Percentiles rank a stretch among this genome's conserved stretches.
phyloP scores from a whole-genome alignment of 1,140 invertebrate genomes.

The Schlechtendalia chinensis region DNA sequence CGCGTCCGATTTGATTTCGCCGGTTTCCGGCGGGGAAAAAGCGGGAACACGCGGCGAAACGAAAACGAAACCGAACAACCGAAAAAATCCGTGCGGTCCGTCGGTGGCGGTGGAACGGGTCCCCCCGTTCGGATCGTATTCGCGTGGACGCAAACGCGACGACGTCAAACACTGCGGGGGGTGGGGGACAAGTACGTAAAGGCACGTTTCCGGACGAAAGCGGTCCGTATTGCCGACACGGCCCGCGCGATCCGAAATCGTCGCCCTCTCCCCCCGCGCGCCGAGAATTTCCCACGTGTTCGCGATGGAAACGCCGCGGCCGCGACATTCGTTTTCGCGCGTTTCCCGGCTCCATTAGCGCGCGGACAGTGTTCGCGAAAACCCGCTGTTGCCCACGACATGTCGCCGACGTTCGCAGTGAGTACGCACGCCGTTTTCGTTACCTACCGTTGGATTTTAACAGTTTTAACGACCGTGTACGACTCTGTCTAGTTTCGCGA shows the following conservation, averaged over 20 bases:
- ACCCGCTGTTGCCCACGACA: not conserved
- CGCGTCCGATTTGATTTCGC: not conserved
- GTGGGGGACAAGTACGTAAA: not conserved
- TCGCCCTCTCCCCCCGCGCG: not conserved
- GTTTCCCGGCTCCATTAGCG: slow-evolving; percentile 28
- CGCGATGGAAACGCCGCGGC: slow-evolving; percentile 11
- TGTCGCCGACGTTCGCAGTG: slow-evolving; percentile 27
- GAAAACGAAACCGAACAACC: too few relatives aligned
- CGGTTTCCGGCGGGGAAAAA: too few relatives aligned
- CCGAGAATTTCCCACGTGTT: not conserved
- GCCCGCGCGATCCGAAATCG: not conserved
- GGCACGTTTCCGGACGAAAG: slow-evolving; percentile 28
- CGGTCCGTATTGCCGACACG: slow-evolving; percentile 21
- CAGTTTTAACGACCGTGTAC: too few relatives aligned
- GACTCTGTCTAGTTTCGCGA: too few relatives aligned
- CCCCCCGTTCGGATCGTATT: too few relatives aligned
- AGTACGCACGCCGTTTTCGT: not conserved
- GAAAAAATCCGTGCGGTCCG: too few relatives aligned
- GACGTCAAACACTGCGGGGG: too few relatives aligned
- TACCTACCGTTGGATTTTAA: too few relatives aligned
- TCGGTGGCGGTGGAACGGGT: too few relatives aligned
- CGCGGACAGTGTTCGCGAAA: slow-evolving; percentile 11
- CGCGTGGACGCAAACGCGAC: too few relatives aligned
- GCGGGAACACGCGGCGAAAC: too few relatives aligned
- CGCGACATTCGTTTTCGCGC: slow-evolving; percentile 39